Conservation (phyloP, 2,888 invertebrate genomes). For the Coremacera marginata region DNA sequence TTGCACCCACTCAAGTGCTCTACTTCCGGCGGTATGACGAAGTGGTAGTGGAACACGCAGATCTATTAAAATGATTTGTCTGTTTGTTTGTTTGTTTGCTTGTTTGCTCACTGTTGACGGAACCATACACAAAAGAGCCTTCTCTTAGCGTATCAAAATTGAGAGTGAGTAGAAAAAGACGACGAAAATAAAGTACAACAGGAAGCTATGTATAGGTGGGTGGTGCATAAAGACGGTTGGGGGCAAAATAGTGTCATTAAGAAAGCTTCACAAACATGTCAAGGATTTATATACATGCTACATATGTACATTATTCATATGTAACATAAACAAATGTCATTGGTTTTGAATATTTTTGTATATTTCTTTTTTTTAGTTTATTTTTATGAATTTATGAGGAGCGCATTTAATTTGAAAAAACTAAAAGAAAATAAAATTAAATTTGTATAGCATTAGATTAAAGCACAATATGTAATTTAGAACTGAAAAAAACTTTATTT, state of each 20-base stretch:
- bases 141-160: not conserved
- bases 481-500: no score
- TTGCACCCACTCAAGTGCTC: slow-evolving; percentile 10
- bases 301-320: no score
- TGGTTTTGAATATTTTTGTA: slow-evolving; percentile 13
- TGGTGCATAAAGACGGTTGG: not conserved
- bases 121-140: not conserved
- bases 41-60: not conserved
- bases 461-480: no score
- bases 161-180: not conserved
- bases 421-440: not conserved
- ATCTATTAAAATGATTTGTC: slow-evolving; percentile 22
- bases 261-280: slow-evolving; percentile 20
- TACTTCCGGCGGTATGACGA: not conserved
- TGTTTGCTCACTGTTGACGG: not conserved
- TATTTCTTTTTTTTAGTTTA: not conserved
- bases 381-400: not conserved
- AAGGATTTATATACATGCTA: no score
- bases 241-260: not conserved
- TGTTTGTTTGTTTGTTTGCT: slow-evolving; percentile 10
- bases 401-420: not conserved
- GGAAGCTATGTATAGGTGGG: not conserved
- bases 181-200: not conserved
- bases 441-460: not conserved
- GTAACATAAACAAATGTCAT: slow-evolving; percentile 9